Evolutionary conservation across 2,797 vertebrate genomes (phyloP).

Genomic region (Erethizon dorsatum): DNA sequence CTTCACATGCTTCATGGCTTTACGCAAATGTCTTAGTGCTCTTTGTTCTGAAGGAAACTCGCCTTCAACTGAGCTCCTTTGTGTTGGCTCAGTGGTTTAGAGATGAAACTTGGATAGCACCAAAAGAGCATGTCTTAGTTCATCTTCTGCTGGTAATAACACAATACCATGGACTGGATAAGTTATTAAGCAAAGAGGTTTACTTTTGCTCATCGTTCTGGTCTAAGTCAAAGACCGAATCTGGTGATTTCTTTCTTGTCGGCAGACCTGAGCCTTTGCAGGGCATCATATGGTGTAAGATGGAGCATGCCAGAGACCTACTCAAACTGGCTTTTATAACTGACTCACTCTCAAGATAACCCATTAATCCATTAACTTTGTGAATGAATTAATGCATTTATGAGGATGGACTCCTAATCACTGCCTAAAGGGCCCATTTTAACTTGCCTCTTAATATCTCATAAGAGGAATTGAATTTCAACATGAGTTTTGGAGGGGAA

Average conservation of each 20-base stretch:
- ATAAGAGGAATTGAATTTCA: not conserved
- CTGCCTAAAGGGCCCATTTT: not conserved
- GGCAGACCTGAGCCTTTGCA: not conserved
- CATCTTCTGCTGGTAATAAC: not conserved
- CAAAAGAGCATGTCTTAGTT: not conserved
- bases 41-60: not conserved
- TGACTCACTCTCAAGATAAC: not conserved
- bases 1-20: not conserved
- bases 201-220: not conserved
- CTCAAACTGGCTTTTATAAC: not conserved
- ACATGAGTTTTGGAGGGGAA: not conserved
- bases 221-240: not conserved
- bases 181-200: conserved; percentile 13
- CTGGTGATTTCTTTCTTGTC: not conserved
- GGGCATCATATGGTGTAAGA: too few species aligned
- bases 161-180: not conserved
- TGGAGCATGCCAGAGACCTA: not conserved
- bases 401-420: not conserved
- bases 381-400: not conserved
- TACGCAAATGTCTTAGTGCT: not conserved
- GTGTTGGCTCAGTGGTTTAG: not conserved
- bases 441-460: not conserved
- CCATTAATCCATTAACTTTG: not conserved
- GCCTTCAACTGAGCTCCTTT: not conserved
- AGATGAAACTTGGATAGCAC: not conserved